Conservation (phyloP, 92 coral and sea anemone genomes). For the Umimayanthus chanpuru region DNA sequence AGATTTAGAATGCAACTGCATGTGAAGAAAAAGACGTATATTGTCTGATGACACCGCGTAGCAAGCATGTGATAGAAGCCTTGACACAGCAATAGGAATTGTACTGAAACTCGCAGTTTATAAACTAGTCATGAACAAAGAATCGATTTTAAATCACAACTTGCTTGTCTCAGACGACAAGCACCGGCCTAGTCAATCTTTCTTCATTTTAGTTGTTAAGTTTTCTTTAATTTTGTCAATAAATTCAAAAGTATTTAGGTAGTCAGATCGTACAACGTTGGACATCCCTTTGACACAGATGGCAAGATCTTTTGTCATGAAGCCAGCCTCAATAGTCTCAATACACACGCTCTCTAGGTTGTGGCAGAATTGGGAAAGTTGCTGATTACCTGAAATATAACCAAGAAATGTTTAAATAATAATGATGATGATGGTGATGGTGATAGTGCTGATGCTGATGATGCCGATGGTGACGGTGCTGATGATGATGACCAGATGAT, state of each 20-base stretch:
- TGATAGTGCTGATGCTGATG: too few relatives aligned
- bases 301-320: conserved; percentile 95
- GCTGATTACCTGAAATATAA: conserved; percentile 69
- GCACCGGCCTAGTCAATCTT: conserved; percentile 57
- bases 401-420: neutral
- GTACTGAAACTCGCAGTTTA: neutral
- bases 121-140: neutral
- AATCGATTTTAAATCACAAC: neutral
- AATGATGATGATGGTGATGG: too few relatives aligned
- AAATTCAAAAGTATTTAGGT: conserved; percentile 93
- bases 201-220: conserved; percentile 49
- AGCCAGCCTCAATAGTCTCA: conserved; percentile 91
- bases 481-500: too few relatives aligned
- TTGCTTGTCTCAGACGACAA: conserved; percentile 40
- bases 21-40: neutral
- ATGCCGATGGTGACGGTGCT: too few relatives aligned
- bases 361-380: conserved; percentile 73
- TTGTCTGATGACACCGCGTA: neutral
- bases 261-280: conserved; percentile 83
- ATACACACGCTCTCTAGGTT: conserved; percentile 84
- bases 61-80: neutral
- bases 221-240: conserved; percentile 90
- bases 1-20: too few relatives aligned
- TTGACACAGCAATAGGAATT: neutral
- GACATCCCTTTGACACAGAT: conserved; percentile 90